These are phyloP conservation scores for Amphipyra berbera DNA, from an alignment of 2,888 invertebrate genomes.

Conservation along the genomic window DNA sequence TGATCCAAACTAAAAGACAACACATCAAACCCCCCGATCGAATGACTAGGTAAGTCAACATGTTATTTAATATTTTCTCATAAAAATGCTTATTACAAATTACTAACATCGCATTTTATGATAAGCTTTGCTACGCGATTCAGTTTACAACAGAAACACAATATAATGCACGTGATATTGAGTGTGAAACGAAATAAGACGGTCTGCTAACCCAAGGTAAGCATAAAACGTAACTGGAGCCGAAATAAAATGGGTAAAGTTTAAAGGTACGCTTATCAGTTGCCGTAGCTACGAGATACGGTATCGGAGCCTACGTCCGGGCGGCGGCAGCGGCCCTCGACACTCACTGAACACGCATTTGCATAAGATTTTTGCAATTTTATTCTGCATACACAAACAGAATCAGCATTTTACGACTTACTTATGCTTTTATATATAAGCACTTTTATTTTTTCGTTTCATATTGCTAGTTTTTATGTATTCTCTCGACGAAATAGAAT, in stretches of 20 bases:
- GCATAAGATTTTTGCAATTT: slow-evolving; percentile 66
- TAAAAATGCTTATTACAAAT: slow-evolving; percentile 21
- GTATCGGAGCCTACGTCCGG: slow-evolving; percentile 36
- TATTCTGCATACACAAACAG: slow-evolving; percentile 58
- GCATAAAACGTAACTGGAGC: slow-evolving; percentile 31
- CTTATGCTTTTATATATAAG: slow-evolving; percentile 53
- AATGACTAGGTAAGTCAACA: slow-evolving; percentile 78
- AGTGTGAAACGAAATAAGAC: slow-evolving; percentile 38
- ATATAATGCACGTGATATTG: slow-evolving; percentile 37
- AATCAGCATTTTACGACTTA: slow-evolving; percentile 65
- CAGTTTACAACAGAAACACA: slow-evolving; percentile 49
- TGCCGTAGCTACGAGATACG: slow-evolving; percentile 45
- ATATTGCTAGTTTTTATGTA: slow-evolving; percentile 50
- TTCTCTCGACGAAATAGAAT: slow-evolving; percentile 50
- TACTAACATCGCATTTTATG: slow-evolving; percentile 15
- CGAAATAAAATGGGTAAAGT: slow-evolving; percentile 46
- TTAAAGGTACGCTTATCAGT: slow-evolving; percentile 52
- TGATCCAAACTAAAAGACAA: slow-evolving; percentile 78
- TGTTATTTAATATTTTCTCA: slow-evolving; percentile 40
- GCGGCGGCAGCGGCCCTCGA: slow-evolving; percentile 29
- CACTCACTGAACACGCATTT: slow-evolving; percentile 59
- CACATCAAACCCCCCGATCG: slow-evolving; percentile 81
- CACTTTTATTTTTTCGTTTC: slow-evolving; percentile 46
- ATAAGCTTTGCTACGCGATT: slow-evolving; percentile 21
- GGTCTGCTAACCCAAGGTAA: slow-evolving; percentile 26